These are phyloP conservation scores for Epinephelus lanceolatus DNA, from an alignment of 2,113 vertebrate genomes.

Conservation along the genomic window DNA sequence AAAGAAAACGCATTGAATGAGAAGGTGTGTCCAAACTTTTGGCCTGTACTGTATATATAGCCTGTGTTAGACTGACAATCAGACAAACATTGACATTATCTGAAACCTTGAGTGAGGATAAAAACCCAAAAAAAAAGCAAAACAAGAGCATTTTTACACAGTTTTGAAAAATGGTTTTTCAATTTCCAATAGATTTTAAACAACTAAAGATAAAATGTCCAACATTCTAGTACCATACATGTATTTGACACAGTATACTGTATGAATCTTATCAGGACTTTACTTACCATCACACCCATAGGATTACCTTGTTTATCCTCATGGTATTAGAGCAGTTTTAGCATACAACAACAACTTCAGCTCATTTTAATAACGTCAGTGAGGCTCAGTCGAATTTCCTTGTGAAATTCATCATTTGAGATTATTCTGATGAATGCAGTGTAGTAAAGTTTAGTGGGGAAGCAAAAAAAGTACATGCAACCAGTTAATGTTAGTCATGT, in stretches of 20 bases:
- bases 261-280: background rate
- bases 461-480: constrained; percentile 74
- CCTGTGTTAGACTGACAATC: background rate
- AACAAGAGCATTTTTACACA: background rate
- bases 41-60: too few relatives aligned
- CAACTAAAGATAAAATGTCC: background rate
- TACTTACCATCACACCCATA: constrained; percentile 67
- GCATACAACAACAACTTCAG: background rate
- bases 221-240: background rate
- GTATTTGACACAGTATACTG: background rate
- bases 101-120: background rate
- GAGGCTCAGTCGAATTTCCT: background rate
- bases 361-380: background rate
- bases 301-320: constrained; percentile 21
- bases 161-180: too few relatives aligned
- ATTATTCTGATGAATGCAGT: constrained; percentile 28
- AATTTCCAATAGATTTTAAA: background rate
- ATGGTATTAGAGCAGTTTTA: background rate
- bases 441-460: constrained; percentile 30
- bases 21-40: too few relatives aligned
- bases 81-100: background rate
- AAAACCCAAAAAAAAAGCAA: background rate
- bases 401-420: constrained; percentile 28
- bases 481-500: constrained; percentile 71
- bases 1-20: too few relatives aligned